Evolutionary conservation across 2,797 vertebrate genomes (phyloP).

Genomic region (Bradypodion ventrale): DNA sequence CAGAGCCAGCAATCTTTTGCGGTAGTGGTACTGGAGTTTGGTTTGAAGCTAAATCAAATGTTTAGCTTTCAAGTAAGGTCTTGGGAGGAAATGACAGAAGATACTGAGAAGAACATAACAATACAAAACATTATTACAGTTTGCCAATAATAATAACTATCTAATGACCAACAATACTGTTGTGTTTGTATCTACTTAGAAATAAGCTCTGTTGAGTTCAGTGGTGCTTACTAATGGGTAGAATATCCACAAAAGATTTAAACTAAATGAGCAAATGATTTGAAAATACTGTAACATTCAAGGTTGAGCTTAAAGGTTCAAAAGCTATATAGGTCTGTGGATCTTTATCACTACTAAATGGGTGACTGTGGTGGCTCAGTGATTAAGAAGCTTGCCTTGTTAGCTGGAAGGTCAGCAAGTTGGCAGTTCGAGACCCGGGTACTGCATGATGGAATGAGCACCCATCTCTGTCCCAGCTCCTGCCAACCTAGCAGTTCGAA

Average conservation of each 20-base stretch:
- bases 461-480: too few species aligned
- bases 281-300: neutral
- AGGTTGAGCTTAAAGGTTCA: neutral
- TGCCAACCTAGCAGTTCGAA: too few species aligned
- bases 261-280: neutral
- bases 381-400: too few species aligned
- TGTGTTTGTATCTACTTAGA: neutral
- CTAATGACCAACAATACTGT: neutral
- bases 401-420: too few species aligned
- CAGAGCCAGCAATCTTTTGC: neutral
- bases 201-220: neutral
- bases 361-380: too few species aligned
- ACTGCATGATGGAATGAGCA: too few species aligned
- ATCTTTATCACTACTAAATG: slow-evolving; percentile 7
- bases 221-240: neutral
- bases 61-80: neutral
- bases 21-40: neutral
- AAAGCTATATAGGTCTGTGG: neutral
- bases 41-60: neutral
- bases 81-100: neutral
- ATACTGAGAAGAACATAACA: neutral
- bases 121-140: neutral
- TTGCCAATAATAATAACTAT: too few species aligned
- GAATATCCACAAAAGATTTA: neutral
- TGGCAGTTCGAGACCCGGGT: too few species aligned